Evolutionary conservation across 2,888 invertebrate species (phyloP).

Genomic region (Dynastes tityus): DNA sequence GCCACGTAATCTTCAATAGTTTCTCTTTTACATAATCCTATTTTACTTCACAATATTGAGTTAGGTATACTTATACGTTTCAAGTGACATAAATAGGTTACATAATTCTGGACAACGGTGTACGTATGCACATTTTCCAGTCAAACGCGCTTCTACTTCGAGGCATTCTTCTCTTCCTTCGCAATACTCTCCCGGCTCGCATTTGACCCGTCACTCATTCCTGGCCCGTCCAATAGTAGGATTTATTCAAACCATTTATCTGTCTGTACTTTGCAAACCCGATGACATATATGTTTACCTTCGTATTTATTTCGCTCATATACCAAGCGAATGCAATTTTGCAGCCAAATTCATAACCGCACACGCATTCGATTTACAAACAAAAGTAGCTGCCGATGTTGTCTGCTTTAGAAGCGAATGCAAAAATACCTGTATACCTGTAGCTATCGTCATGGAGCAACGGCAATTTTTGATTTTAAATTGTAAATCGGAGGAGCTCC

Average conservation of each 20-base stretch:
- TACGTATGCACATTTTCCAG: slow-evolving; percentile 51
- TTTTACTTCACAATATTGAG: too few relatives aligned
- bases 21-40: too few relatives aligned
- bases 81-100: not conserved
- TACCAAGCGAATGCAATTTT: slow-evolving; percentile 43
- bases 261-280: slow-evolving; percentile 54
- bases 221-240: slow-evolving; percentile 55
- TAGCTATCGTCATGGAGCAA: not conserved
- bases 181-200: slow-evolving; percentile 44
- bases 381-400: slow-evolving; percentile 27
- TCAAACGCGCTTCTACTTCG: slow-evolving; percentile 55
- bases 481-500: not conserved
- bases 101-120: slow-evolving; percentile 31
- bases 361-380: slow-evolving; percentile 44
- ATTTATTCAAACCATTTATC: slow-evolving; percentile 61
- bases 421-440: not conserved
- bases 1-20: too few relatives aligned
- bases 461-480: slow-evolving; percentile 16
- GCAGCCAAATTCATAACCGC: slow-evolving; percentile 46
- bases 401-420: slow-evolving; percentile 19
- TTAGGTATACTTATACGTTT: not conserved
- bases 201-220: slow-evolving; percentile 44
- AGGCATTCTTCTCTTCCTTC: slow-evolving; percentile 48
- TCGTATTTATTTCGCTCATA: slow-evolving; percentile 46
- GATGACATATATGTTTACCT: slow-evolving; percentile 56